phyloP scores from a whole-genome alignment of 2,888 invertebrate species.

The Seladonia tumulorum region DNA sequence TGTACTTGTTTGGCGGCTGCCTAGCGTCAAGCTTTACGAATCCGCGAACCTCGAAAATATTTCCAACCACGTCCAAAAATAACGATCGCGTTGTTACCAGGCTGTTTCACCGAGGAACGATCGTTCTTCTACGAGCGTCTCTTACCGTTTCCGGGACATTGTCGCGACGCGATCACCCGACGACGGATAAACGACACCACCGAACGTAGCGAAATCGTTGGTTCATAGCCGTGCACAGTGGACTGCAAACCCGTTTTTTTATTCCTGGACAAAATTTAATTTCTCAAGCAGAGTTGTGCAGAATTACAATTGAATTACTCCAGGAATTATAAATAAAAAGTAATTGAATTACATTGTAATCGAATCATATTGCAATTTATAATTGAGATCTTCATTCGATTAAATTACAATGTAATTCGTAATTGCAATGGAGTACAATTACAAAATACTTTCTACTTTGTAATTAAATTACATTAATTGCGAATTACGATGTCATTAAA shows the following conservation, averaged over 20 bases:
- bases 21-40: background rate
- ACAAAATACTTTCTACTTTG: no score
- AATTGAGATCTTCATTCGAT: no score
- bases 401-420: no score
- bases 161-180: background rate
- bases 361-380: no score
- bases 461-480: no score
- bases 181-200: background rate
- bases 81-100: constrained; percentile 18
- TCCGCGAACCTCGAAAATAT: constrained; percentile 22
- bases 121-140: background rate
- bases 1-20: background rate
- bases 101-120: background rate
- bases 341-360: no score
- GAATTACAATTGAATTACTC: no score
- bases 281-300: no score
- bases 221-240: background rate
- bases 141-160: constrained; percentile 2
- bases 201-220: background rate
- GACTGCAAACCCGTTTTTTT: background rate
- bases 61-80: constrained; percentile 22
- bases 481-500: no score
- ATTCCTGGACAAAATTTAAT: background rate
- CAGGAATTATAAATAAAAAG: no score
- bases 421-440: no score